Conservation (phyloP, 2,797 vertebrate genomes). For the Gephyroberyx darwinii region DNA sequence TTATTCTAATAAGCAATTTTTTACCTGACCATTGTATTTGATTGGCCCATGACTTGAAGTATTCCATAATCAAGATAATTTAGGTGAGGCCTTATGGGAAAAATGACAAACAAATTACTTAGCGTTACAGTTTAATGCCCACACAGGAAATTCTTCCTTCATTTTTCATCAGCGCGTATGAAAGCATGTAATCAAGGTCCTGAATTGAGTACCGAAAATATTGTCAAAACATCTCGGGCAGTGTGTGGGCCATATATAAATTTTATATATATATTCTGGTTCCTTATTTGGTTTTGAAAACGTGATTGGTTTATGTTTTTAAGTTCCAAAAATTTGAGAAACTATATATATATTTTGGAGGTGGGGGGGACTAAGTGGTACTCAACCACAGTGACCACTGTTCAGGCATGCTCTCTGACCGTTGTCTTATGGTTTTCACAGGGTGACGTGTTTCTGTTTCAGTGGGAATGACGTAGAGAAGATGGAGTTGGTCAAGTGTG, state of each 20-base stretch:
- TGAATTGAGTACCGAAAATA: too few relatives aligned
- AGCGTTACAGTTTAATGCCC: too few relatives aligned
- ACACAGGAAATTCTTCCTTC: too few relatives aligned
- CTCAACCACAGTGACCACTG: not conserved
- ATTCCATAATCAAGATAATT: slow-evolving; percentile 2
- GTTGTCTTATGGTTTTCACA: slow-evolving; percentile 30
- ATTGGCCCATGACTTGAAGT: slow-evolving; percentile 1
- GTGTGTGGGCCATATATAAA: too few relatives aligned
- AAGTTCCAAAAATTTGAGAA: too few relatives aligned
- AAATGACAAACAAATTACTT: not conserved
- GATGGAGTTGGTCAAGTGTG: slow-evolving; percentile 9
- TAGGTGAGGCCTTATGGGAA: not conserved
- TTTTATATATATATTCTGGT: too few relatives aligned
- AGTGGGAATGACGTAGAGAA: slow-evolving; percentile 31
- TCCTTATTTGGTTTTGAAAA: too few relatives aligned
- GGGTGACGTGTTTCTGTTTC: slow-evolving; percentile 34
- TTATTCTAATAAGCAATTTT: not conserved
- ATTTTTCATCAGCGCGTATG: too few relatives aligned
- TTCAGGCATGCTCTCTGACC: slow-evolving; percentile 10
- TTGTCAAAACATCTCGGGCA: too few relatives aligned
- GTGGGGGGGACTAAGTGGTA: not conserved
- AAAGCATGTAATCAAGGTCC: too few relatives aligned
- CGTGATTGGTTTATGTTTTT: too few relatives aligned
- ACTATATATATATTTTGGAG: too few relatives aligned
- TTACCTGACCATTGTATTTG: not conserved